A percentile compares a stretch with the other conserved stretches of the same genome.
These are phyloP conservation scores for Hyposoter didymator DNA, from an alignment of 2,888 invertebrate genomes.

Conservation along the genomic window DNA sequence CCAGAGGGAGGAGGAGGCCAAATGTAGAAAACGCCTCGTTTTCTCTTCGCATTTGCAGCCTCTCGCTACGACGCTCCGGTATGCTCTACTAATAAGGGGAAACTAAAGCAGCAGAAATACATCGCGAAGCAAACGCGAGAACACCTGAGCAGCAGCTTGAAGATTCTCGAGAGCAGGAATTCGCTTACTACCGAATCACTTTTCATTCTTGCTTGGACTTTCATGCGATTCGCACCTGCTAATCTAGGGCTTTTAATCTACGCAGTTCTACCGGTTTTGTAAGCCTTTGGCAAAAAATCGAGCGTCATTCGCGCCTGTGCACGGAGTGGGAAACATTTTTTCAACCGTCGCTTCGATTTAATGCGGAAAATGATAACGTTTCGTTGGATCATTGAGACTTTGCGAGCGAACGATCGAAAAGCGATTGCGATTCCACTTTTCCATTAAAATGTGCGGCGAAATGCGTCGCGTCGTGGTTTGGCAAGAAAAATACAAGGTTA, in stretches of 20 bases:
- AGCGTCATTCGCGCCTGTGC: not conserved
- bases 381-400: not conserved
- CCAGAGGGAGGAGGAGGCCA: not conserved
- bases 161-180: constrained; percentile 40
- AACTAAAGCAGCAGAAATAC: constrained; percentile 6
- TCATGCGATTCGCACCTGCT: constrained; percentile 27
- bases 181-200: constrained; percentile 52
- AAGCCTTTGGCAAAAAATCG: not conserved
- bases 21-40: constrained; percentile 45
- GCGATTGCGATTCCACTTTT: not conserved
- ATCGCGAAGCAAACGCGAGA: constrained; percentile 39
- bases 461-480: not conserved
- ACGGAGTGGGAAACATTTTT: not conserved
- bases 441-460: not conserved
- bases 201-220: constrained; percentile 7
- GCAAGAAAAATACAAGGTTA: constrained; percentile 2
- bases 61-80: constrained; percentile 42
- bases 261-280: not conserved
- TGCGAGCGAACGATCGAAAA: not conserved
- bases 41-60: constrained; percentile 51
- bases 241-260: constrained; percentile 18
- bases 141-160: constrained; percentile 59
- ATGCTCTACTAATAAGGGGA: constrained; percentile 50
- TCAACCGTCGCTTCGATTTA: too few relatives aligned
- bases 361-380: not conserved